A percentile compares a stretch with the other conserved stretches of the same genome.
phyloP scores from a whole-genome alignment of 1,140 invertebrate species.

The Oreohelix idahoensis region DNA sequence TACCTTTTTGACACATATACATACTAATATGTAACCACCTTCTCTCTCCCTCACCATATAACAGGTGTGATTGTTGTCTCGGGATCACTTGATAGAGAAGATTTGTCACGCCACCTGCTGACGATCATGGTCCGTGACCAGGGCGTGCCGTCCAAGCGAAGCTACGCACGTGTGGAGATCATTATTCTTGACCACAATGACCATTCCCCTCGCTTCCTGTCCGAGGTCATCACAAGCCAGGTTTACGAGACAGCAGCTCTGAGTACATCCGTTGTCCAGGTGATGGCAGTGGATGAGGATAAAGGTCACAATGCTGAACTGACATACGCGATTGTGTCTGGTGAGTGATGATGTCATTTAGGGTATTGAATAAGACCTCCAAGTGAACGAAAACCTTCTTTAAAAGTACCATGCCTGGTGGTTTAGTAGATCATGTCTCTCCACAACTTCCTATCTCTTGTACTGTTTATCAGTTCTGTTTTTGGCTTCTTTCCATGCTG shows the following conservation, averaged over 20 bases:
- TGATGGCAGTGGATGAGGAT: constrained; percentile 85
- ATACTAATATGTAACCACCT: too few relatives aligned
- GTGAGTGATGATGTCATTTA: constrained; percentile 69
- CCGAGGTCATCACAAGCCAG: constrained; percentile 71
- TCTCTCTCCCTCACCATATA: not conserved
- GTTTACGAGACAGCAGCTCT: constrained; percentile 70
- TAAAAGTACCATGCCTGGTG: too few relatives aligned
- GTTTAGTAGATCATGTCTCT: too few relatives aligned
- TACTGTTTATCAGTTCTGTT: too few relatives aligned
- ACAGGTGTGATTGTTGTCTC: constrained; percentile 79
- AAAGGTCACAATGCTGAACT: constrained; percentile 86
- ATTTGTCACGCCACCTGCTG: constrained; percentile 85
- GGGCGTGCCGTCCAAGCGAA: constrained; percentile 87
- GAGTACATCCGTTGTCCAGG: constrained; percentile 77
- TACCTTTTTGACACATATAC: too few relatives aligned
- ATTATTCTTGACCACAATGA: constrained; percentile 91
- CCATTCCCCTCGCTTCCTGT: constrained; percentile 87
- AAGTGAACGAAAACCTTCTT: too few relatives aligned
- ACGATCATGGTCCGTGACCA: constrained; percentile 94
- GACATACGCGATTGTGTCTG: constrained; percentile 85
- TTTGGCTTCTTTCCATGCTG: too few relatives aligned
- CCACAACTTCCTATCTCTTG: too few relatives aligned
- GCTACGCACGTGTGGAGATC: constrained; percentile 87
- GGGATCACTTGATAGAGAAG: constrained; percentile 85
- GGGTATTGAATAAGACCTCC: too few relatives aligned